Base-by-base conservation (phyloP, 2,113 vertebrate species). In the Genyomyrus donnyi region DNA sequence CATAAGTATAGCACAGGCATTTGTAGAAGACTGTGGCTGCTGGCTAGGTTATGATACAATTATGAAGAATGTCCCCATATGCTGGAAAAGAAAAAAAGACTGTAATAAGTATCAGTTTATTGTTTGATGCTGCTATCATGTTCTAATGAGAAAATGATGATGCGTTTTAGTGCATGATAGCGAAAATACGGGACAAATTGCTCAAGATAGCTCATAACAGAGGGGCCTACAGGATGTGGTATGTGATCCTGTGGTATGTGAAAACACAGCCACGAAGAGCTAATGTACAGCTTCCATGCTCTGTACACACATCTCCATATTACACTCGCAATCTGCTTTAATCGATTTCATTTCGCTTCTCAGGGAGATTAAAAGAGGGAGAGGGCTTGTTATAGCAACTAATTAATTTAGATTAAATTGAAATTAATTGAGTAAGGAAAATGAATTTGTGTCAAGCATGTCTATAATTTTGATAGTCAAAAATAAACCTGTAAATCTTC, bases 321-420 rank as follows among this genome's bases (percentile, higher is more conserved):
- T 85, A 85, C 42, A 46, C 39, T 85, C 45, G 8, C 62, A 85
- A 85, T 48, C 45, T 85, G 83, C 83, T 85, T 45, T 85, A 80
- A 80, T 80, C 74, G 74, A 80, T 80, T 80, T 80, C 83, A 85
- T 85, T 24, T 48, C 83, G 45, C 83, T 85, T 85, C 83, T 85
- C 21, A n/a, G 39, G 83, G 83, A 85, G 83, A 85, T 80, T 80
- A 80, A 80, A 80, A 42, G 74, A 80, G 45, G 42, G 83, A 85
- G 83, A 85, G 39, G 83, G 21, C 83, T 85, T 85, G 42, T 46
- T 48, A 85, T 85, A 85, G 83, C 83, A 85, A 85, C 83, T 85
- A 85, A 85, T 45, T 85, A 46, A 48, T 85, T 85, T 85, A 24
- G 39, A 85, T 46, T 85, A 46, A 85, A 85, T 42, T 48, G 83